Percentiles rank a stretch among this genome's conserved stretches.
These are phyloP conservation scores for Athalia circularis DNA, from an alignment of 2,888 invertebrate species.

Conservation along the genomic window DNA sequence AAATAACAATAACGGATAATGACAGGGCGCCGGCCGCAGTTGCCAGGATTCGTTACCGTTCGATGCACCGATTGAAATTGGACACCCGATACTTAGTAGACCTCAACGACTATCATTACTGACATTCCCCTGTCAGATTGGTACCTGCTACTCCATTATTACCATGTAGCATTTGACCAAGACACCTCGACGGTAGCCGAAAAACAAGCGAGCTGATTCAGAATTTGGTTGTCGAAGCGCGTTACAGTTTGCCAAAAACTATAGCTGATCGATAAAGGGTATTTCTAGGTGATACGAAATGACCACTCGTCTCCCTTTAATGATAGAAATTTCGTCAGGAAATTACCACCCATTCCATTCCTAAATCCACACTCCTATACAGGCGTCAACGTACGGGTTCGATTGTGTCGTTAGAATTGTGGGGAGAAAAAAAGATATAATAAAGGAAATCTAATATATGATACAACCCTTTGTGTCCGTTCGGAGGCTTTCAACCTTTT, in stretches of 20 bases:
- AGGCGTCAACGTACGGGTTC: slow-evolving; percentile 4
- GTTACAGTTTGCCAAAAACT: neutral
- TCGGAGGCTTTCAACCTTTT: slow-evolving; percentile 43
- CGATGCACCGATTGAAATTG: slow-evolving; percentile 67
- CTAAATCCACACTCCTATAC: too few species aligned
- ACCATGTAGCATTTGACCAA: slow-evolving; percentile 49
- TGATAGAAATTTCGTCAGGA: neutral
- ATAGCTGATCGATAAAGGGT: too few species aligned
- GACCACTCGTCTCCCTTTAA: neutral
- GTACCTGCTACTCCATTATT: slow-evolving; percentile 55
- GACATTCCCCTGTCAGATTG: slow-evolving; percentile 57
- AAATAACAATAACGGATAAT: slow-evolving; percentile 60
- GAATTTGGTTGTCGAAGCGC: slow-evolving; percentile 3
- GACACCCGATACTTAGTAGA: slow-evolving; percentile 69
- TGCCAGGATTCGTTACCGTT: slow-evolving; percentile 67
- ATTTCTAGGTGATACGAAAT: neutral
- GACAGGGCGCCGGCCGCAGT: slow-evolving; percentile 60
- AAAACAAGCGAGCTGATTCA: slow-evolving; percentile 19
- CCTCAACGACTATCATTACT: slow-evolving; percentile 68
- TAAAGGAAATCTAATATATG: neutral
- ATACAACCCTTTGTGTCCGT: slow-evolving; percentile 21
- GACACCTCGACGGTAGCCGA: slow-evolving; percentile 43
- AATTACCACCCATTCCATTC: neutral
- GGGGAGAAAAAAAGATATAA: neutral
- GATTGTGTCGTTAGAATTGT: slow-evolving; percentile 4